phyloP scores from a whole-genome alignment of 2,888 invertebrate species.

The Pristionchus japonicus region DNA sequence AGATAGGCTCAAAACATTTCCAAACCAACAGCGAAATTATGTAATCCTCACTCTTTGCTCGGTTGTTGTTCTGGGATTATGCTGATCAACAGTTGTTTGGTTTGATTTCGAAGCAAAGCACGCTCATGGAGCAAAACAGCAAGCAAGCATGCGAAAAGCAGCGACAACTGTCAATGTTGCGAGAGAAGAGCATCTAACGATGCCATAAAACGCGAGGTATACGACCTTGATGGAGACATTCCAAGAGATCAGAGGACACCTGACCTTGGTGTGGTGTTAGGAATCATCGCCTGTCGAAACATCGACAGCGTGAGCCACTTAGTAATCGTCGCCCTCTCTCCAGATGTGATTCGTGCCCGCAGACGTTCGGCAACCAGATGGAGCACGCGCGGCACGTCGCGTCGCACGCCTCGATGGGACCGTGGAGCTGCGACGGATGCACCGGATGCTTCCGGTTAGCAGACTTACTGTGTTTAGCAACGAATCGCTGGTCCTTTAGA shows the following conservation, averaged over 20 bases:
- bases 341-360: slow-evolving; percentile 62
- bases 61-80: background rate
- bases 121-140: background rate
- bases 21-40: no score
- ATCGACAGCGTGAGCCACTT: background rate
- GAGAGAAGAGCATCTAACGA: background rate
- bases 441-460: slow-evolving; percentile 42
- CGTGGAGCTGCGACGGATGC: slow-evolving; percentile 68
- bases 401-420: slow-evolving; percentile 62
- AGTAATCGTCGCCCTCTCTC: slow-evolving; percentile 39
- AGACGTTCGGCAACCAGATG: slow-evolving; percentile 64
- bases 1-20: no score
- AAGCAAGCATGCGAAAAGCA: background rate
- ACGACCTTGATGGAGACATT: background rate
- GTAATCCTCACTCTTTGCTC: no score
- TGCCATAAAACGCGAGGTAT: background rate
- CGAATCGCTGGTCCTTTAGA: background rate
- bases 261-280: background rate
- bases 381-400: slow-evolving; percentile 63
- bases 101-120: background rate
- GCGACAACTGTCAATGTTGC: slow-evolving; percentile 6
- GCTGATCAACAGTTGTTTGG: background rate
- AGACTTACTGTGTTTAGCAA: background rate
- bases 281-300: slow-evolving; percentile 29
- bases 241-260: background rate